Evolutionary conservation across 2,888 invertebrate species (phyloP).

Genomic region (Sinodicranocentrus sp.): DNA sequence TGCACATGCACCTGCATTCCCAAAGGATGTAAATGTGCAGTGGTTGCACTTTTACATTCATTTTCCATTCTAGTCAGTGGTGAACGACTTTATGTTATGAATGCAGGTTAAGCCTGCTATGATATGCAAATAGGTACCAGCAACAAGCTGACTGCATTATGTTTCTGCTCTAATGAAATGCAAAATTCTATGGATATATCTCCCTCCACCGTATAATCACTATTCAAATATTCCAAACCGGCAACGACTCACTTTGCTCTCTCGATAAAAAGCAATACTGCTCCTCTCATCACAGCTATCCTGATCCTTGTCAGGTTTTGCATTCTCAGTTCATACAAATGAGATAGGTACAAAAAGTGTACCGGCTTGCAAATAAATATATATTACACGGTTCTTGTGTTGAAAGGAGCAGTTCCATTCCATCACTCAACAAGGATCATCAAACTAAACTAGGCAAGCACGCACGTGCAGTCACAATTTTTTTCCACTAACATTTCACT

Average conservation of each 20-base stretch:
- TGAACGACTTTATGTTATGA: too few relatives aligned
- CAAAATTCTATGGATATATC: neutral
- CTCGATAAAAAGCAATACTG: too few relatives aligned
- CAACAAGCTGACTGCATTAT: too few relatives aligned
- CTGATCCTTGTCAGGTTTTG: slow-evolving; percentile 41
- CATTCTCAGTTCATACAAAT: slow-evolving; percentile 30
- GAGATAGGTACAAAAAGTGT: neutral
- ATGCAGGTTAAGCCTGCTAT: too few relatives aligned
- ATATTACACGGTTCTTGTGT: neutral
- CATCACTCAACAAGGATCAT: slow-evolving; percentile 24
- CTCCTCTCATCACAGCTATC: neutral
- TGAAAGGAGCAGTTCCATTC: slow-evolving; percentile 47
- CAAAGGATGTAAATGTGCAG: too few relatives aligned
- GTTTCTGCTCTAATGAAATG: too few relatives aligned
- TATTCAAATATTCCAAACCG: slow-evolving; percentile 12
- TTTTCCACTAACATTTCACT: too few relatives aligned
- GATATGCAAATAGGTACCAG: too few relatives aligned
- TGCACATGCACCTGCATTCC: slow-evolving; percentile 32
- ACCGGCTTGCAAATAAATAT: slow-evolving; percentile 28
- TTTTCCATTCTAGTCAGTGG: slow-evolving; percentile 52
- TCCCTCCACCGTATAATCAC: slow-evolving; percentile 11
- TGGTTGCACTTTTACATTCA: slow-evolving; percentile 40
- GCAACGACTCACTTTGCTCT: neutral
- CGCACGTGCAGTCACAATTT: slow-evolving; percentile 35
- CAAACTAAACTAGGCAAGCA: slow-evolving; percentile 34